These are phyloP conservation scores for Hemibagrus wyckioides DNA, from an alignment of 2,113 vertebrate species.

Conservation along the genomic window DNA sequence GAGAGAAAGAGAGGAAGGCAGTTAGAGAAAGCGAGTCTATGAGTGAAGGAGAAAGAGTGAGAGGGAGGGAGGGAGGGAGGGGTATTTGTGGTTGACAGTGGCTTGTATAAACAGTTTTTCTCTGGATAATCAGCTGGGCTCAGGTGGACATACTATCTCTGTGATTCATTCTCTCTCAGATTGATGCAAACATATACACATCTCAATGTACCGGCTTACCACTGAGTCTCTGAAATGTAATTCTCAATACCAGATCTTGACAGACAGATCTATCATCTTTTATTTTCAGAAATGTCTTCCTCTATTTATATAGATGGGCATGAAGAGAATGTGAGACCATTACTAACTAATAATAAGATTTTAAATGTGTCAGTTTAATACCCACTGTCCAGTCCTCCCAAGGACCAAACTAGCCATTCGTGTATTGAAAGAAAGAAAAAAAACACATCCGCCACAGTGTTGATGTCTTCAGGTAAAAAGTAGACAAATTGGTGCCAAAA, in stretches of 20 bases:
- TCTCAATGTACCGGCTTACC: constrained; percentile 17
- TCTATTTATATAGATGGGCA: not conserved
- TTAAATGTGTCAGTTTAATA: constrained; percentile 12
- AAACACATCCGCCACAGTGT: not conserved
- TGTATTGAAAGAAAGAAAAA: not conserved
- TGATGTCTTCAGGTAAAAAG: constrained; percentile 19
- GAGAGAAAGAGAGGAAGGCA: not conserved
- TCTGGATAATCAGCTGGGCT: constrained; percentile 37
- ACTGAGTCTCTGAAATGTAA: constrained; percentile 18
- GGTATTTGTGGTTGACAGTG: not conserved
- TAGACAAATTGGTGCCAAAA: constrained; percentile 26
- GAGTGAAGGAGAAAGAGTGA: not conserved
- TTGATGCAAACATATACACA: constrained; percentile 1
- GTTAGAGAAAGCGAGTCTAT: not conserved
- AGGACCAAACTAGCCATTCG: not conserved
- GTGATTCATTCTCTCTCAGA: not conserved
- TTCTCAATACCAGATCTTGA: constrained; percentile 23
- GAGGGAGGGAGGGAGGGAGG: not conserved
- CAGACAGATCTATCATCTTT: not conserved
- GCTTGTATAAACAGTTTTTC: constrained; percentile 24
- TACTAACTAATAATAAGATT: too few species aligned
- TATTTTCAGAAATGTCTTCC: not conserved
- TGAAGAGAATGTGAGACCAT: not conserved
- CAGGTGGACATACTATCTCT: constrained; percentile 40
- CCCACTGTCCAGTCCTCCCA: not conserved